Evolutionary conservation across 2,113 vertebrate genomes (phyloP), one percentile per base, ranked within the genome.

Genomic region (Bos indicus): DNA sequence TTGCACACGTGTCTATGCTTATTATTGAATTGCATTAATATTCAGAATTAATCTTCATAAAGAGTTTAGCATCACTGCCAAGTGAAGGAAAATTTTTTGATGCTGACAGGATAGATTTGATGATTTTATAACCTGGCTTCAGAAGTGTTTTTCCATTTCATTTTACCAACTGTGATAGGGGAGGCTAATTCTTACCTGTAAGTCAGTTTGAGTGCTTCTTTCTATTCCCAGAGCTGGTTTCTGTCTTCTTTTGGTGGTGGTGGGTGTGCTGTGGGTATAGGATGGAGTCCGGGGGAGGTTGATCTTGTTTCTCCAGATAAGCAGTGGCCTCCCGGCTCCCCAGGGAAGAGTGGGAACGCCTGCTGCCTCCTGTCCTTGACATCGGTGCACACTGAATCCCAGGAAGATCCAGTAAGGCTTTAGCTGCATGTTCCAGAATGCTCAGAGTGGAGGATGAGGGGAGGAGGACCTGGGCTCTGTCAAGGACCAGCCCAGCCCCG

Each of bases 371-470:
- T 81, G 80, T 43, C 25, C 17, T 62, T 88, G 88, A 48, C 85
- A 16, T 33, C 2, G 11, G 25, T 46, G 57, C 48, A 21, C 30
- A 26, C 9, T 36, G 13, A 60, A 77, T 81, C 48, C 15, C 60
- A 54, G 46, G 36, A 46, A 25, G 17, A n/a, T 33, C 46, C 77
- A 80, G 26, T 23, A n/a, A 87, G 56, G 56, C 19, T 36, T 87
- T 71, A 59, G 19, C 25, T n/a, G 33, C 78, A 17, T 57, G 33
- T 26, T n/a, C 57, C 14, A 28, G 40, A 82, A n/a, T 40, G 19
- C 60, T 2, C 7, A 6, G 59, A 2, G 0, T 21, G 0, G 1
- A 2, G 21, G 4, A 1, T 6, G 19, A 17, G 1, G 46, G 19
- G 25, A 14, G 23, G 36, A 21, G 51, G 19, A 23, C 25, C 19